These are phyloP conservation scores for Podarcis lilfordi DNA, from an alignment of 2,797 vertebrate species.

Conservation along the genomic window DNA sequence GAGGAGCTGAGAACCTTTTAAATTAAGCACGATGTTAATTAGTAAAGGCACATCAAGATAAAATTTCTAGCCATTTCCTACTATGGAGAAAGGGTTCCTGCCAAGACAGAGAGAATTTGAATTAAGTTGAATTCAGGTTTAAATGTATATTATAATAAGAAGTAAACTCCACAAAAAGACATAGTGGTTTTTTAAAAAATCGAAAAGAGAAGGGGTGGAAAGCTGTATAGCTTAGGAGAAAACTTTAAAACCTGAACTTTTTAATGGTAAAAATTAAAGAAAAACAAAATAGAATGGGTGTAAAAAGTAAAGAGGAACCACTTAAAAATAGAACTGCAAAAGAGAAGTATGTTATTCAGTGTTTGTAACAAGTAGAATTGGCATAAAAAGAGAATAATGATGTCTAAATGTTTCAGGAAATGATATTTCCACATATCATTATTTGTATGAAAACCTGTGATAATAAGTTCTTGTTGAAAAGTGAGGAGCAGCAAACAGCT, in stretches of 20 bases:
- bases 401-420: background rate
- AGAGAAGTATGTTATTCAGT: background rate
- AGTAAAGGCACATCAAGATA: background rate
- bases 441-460: background rate
- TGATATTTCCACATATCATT: too few species aligned
- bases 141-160: background rate
- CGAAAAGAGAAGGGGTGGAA: background rate
- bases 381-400: background rate
- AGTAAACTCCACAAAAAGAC: background rate
- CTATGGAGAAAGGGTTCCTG: background rate
- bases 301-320: conserved; percentile 56
- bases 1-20: background rate
- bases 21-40: background rate
- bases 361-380: background rate
- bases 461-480: background rate
- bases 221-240: background rate
- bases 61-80: background rate
- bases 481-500: background rate
- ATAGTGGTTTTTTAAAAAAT: background rate
- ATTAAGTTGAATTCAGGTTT: background rate
- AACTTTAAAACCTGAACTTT: background rate
- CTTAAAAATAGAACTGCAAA: conserved; percentile 40
- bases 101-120: background rate
- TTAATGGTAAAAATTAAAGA: conserved; percentile 22
- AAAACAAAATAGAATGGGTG: conserved; percentile 54